A percentile compares a stretch with the other conserved stretches of the same genome.
phyloP scores from a whole-genome alignment of 35 echinoderm and acorn worm species.

The Strongylocentrotus purpuratus region DNA sequence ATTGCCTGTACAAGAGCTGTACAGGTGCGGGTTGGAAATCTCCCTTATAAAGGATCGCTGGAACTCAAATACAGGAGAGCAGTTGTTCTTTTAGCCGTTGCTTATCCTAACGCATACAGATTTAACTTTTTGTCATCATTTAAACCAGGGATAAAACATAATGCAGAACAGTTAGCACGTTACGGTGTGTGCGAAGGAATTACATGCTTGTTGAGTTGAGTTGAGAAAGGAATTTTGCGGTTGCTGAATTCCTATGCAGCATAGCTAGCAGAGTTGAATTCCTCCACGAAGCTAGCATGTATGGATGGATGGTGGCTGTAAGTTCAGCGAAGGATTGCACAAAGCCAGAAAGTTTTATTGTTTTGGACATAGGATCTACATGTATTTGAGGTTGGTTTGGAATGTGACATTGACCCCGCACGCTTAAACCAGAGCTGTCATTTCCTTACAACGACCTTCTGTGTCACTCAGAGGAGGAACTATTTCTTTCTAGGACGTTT shows the following conservation, averaged over 20 bases:
- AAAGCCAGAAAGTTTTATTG: background rate
- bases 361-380: background rate
- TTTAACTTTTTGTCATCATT: background rate
- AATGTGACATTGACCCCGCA: background rate
- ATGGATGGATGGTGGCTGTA: background rate
- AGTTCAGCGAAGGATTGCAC: background rate
- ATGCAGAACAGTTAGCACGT: background rate
- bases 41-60: too few species aligned
- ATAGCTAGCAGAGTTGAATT: background rate
- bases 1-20: too few species aligned
- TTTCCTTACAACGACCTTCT: background rate
- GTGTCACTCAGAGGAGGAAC: background rate
- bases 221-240: constrained; percentile 5
- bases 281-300: background rate
- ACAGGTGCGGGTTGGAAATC: too few species aligned
- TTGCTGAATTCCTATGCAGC: background rate
- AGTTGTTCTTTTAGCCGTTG: background rate
- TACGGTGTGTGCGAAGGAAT: background rate
- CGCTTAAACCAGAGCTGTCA: background rate
- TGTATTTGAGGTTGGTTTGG: background rate
- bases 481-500: background rate
- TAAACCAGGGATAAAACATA: background rate
- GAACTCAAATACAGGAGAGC: background rate
- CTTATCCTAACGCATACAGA: background rate
- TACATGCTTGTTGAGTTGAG: background rate